A percentile compares a stretch with the other conserved stretches of the same genome.
phyloP scores from a whole-genome alignment of 2,113 vertebrate species.

The Catharus bicknelli region DNA sequence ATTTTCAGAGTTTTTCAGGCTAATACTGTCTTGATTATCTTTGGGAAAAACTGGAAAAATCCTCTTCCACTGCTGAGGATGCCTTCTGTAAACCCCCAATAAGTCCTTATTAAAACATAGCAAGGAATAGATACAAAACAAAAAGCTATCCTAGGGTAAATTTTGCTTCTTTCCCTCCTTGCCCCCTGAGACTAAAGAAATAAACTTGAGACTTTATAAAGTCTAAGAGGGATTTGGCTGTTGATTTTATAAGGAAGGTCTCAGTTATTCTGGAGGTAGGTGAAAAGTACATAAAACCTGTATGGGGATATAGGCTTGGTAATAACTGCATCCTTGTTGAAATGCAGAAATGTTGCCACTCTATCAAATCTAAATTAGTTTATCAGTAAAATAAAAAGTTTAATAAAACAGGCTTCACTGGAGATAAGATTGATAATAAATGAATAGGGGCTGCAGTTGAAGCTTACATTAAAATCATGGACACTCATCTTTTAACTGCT shows the following conservation, averaged over 20 bases:
- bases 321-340: not conserved
- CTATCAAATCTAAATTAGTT: slow-evolving; percentile 8
- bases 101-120: not conserved
- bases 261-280: not conserved
- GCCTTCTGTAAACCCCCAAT: not conserved
- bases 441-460: not conserved
- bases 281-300: not conserved
- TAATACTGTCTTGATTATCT: not conserved
- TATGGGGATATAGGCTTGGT: not conserved
- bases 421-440: not conserved
- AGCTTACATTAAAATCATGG: not conserved
- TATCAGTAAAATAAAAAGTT: not conserved
- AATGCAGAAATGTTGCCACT: not conserved
- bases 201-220: not conserved
- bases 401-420: not conserved
- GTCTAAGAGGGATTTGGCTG: not conserved
- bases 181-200: not conserved
- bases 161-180: not conserved
- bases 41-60: not conserved
- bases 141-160: not conserved
- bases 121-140: not conserved
- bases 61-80: not conserved
- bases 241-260: not conserved
- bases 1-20: not conserved
- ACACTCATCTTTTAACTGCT: not conserved